Evolutionary conservation across 2,888 invertebrate genomes (phyloP).

Genomic region (Caenorhabditis sp.): DNA sequence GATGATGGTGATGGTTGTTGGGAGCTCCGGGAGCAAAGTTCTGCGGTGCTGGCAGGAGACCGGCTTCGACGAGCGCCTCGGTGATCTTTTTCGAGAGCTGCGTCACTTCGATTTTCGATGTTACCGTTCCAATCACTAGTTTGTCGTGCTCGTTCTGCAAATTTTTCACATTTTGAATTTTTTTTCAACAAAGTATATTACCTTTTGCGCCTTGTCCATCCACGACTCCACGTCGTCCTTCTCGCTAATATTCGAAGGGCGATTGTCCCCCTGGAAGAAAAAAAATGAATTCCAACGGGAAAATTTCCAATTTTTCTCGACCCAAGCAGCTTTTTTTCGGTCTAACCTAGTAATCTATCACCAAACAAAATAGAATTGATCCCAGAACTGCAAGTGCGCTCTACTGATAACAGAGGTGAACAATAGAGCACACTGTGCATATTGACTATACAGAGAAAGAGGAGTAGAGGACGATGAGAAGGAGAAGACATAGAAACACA

Average conservation of each 20-base stretch:
- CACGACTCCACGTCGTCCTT: constrained; percentile 41
- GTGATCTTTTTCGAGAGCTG: constrained; percentile 64
- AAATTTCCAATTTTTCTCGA: too few species aligned
- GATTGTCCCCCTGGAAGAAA: constrained; percentile 28
- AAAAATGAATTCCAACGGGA: too few species aligned
- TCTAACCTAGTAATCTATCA: too few species aligned
- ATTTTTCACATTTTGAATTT: background rate
- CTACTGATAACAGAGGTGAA: background rate
- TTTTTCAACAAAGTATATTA: background rate
- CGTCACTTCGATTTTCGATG: constrained; percentile 59
- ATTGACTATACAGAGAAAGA: background rate
- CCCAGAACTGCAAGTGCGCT: background rate
- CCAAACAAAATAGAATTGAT: background rate
- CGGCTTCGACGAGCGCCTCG: constrained; percentile 47
- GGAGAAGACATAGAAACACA: constrained; percentile 26
- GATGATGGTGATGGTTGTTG: background rate
- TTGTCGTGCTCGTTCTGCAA: constrained; percentile 61
- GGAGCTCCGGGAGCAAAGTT: background rate
- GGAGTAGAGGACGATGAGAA: background rate
- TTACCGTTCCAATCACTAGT: constrained; percentile 55
- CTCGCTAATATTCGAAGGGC: constrained; percentile 42
- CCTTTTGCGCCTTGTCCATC: constrained; percentile 58
- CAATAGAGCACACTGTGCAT: background rate
- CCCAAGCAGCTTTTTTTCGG: too few species aligned
- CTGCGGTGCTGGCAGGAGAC: constrained; percentile 20